These are phyloP conservation scores for Temnothorax rugatulus DNA, from an alignment of 2,888 invertebrate genomes.

Conservation along the genomic window DNA sequence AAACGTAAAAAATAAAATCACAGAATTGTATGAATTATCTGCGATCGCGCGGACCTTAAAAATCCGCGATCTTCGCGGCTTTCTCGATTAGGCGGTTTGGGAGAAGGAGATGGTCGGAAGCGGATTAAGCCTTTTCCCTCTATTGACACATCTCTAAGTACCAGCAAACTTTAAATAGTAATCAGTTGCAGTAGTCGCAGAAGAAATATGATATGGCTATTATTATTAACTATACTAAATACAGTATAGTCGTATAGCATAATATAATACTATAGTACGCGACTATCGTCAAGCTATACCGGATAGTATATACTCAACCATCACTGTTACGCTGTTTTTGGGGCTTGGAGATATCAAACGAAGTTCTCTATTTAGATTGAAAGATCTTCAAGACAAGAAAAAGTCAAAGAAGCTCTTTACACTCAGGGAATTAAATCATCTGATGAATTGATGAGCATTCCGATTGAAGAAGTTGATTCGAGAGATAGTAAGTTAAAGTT, in stretches of 20 bases:
- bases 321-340: not conserved
- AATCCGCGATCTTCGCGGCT: constrained; percentile 51
- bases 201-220: constrained; percentile 22
- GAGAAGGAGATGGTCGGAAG: constrained; percentile 35
- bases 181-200: not conserved
- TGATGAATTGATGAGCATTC: not conserved
- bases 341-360: constrained; percentile 16
- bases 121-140: constrained; percentile 48
- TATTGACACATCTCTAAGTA: constrained; percentile 32
- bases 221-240: constrained; percentile 33
- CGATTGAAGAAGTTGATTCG: not conserved
- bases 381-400: not conserved
- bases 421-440: not conserved
- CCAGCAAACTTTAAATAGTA: constrained; percentile 22
- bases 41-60: constrained; percentile 59
- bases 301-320: not conserved
- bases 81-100: constrained; percentile 42
- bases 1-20: constrained; percentile 75
- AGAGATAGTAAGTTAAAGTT: not conserved
- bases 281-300: constrained; percentile 21
- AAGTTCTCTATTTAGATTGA: not conserved
- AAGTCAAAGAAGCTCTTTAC: not conserved
- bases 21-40: constrained; percentile 75
- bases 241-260: constrained; percentile 13
- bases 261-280: constrained; percentile 18